Evolutionary conservation across 37 sponge, comb jelly and placozoan genomes (phyloP).

Genomic region (Dysidea cf. avara): DNA sequence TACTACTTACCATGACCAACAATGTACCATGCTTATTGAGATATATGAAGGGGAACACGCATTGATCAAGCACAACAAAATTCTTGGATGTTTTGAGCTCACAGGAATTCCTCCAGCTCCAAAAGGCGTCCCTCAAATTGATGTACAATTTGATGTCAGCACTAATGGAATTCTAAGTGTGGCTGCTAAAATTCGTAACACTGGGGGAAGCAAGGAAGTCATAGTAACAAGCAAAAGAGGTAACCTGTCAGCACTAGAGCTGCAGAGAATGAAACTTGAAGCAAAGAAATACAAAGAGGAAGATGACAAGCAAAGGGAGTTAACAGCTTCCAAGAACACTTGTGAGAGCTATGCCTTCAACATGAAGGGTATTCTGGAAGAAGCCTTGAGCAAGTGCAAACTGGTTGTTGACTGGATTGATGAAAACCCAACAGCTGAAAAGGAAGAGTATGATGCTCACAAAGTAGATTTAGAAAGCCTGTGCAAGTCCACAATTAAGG

Average conservation of each 20-base stretch:
- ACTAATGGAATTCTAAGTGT: conserved; percentile 96
- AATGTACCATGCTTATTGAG: conserved; percentile 90
- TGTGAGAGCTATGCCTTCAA: conserved; percentile 95
- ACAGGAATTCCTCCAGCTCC: conserved; percentile 95
- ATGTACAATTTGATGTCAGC: conserved; percentile 95
- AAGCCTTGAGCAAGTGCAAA: conserved; percentile 79
- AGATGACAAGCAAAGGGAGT: conserved; percentile 76
- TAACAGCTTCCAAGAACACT: conserved; percentile 66
- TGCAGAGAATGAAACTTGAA: conserved; percentile 90
- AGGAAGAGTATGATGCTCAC: conserved; percentile 92
- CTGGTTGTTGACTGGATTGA: conserved; percentile 95
- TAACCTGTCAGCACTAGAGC: conserved; percentile 77
- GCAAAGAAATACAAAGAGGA: conserved; percentile 90
- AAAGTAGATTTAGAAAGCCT: conserved; percentile 95
- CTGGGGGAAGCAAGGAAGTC: conserved; percentile 89
- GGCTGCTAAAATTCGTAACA: conserved; percentile 90
- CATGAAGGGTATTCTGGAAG: conserved; percentile 86
- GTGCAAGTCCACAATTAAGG: conserved; percentile 90
- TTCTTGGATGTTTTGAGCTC: conserved; percentile 94
- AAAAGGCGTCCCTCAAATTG: conserved; percentile 96
- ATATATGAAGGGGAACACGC: conserved; percentile 97
- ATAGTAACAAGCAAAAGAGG: conserved; percentile 94
- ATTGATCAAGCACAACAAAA: conserved; percentile 94
- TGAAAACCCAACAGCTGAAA: conserved; percentile 91
- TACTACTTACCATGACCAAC: conserved; percentile 94